Evolutionary conservation across 2,797 vertebrate genomes (phyloP), one percentile per base, ranked within the genome.

Genomic region (Pelochelys cantorii): DNA sequence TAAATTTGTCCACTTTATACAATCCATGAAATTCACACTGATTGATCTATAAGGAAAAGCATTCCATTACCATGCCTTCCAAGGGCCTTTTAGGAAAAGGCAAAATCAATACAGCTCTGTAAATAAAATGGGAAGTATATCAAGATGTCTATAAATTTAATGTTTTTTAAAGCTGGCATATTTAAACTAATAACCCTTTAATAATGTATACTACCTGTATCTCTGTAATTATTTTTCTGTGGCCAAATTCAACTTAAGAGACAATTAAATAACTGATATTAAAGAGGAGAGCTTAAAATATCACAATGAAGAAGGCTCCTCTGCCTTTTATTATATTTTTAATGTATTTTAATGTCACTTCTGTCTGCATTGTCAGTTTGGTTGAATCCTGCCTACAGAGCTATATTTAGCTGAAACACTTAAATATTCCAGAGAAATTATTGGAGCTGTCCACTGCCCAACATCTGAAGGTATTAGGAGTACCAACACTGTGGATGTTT

Each of bases 21-120:
- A 97, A 95, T 93, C 97, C 97, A 91, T 95, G 96, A 98, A 98
- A 98, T 97, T 97, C 95, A 96, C 93, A 92, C 95, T 97, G 97
- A 98, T 97, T 97, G 97, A 97, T 97, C 95, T 97, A 93, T 77
- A 97, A 94, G 91, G 88, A 95, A 96, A 97, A 34, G 15, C 85
- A 17, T 90, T 96, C 96, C 95, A 97, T 98, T 97, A 97, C 96
- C 0, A 0, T 79, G 89, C 87, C 92, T 97, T 98, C 97, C 95
- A 97, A 97, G 87, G 92, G 89, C 95, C 96, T 98, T 97, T 98
- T 97, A 98, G 91, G 95, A 98, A 97, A 93, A 92, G 79, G 80
- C 11, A 96, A 97, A 97, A 98, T 98, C 97, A 20, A 98, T 97
- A 95, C 1, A 11, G 95, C 97, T 98, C 97, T 97, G 96, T 98